Evolutionary conservation across 2,888 invertebrate species (phyloP), one percentile per base, ranked within the genome.

Genomic region (Tryphoninae sp.): DNA sequence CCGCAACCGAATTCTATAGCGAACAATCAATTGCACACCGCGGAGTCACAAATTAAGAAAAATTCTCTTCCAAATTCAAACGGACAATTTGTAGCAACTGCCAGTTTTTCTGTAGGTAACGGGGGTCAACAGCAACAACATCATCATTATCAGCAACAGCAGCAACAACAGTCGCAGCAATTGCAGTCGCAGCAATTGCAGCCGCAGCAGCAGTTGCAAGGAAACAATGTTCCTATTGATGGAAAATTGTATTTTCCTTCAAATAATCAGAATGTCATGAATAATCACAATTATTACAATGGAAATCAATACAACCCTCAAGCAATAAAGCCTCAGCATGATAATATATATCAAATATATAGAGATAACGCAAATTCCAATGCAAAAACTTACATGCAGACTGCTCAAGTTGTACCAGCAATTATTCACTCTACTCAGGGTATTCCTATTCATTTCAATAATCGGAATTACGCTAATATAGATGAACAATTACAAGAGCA

Each of bases 41-140:
- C 78, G 1, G 87, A 89, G 2, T 71, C 82, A 0, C 85, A 86
- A 2, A 55, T 80, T 45, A 88, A 87, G 33, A 87, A 86, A 78
- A 85, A 81, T 19, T 6, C 61, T 16, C 61, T 7, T 1, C 11
- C 82, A 0, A 86, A 79, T 2, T 64, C 84, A 0, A 83, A 82
- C 40, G 84, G 86, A 1, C 88, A 89, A 40, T 89, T 86, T 69
- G 67, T 90, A 42, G 88, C 90, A 2, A 86, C 89, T 4, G 90
- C 90, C 0, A 90, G 87, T 71, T 80, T 89, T 13, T 80, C 89
- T 0, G 90, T 91, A 1, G 87, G 84, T 1, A 87, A 89, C n/a
- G 84, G 81, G 51, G 81, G 13, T 7, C 78, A 78, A 11, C 74
- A 74, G 13, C 69, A 45, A 23, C 55, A 69, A 11, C 62, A 64